phyloP scores from a whole-genome alignment of 2,797 vertebrate genomes.

The Remorina albescens region DNA sequence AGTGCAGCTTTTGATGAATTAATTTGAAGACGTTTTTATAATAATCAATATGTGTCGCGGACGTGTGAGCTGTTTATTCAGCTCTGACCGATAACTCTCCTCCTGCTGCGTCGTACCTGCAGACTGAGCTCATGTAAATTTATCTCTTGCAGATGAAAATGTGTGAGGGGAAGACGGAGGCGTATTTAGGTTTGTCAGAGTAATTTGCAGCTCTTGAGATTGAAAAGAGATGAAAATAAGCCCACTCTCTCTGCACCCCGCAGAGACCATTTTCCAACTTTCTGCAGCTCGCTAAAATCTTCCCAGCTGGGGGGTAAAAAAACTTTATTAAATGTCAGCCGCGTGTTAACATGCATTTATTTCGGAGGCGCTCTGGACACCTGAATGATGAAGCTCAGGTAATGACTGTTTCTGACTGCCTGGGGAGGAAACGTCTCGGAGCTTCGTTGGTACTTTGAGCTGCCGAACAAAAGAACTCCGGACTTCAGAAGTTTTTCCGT shows the following conservation, averaged over 20 bases:
- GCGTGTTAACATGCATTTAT: conserved; percentile 30
- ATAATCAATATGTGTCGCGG: not conserved
- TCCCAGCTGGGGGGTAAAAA: conserved; percentile 40
- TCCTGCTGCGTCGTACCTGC: conserved; percentile 22
- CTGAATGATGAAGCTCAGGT: conserved; percentile 28
- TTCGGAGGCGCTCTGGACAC: not conserved
- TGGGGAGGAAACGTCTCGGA: conserved; percentile 16
- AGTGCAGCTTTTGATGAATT: conserved; percentile 1
- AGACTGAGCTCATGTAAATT: conserved; percentile 34
- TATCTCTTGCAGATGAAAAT: conserved; percentile 4
- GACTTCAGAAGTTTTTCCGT: conserved; percentile 29
- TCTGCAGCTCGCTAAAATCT: conserved; percentile 48
- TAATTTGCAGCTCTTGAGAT: conserved; percentile 45
- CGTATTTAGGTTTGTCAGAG: conserved; percentile 34
- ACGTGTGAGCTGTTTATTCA: not conserved
- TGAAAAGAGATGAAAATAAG: conserved; percentile 52
- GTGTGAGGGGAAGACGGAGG: not conserved
- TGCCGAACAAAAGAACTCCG: conserved; percentile 37
- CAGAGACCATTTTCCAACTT: conserved; percentile 51
- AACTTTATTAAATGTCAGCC: conserved; percentile 29
- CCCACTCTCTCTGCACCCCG: conserved; percentile 34
- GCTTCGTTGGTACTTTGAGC: conserved; percentile 31
- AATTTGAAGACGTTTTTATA: not conserved
- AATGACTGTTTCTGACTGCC: conserved; percentile 18
- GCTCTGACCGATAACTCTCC: conserved; percentile 26